phyloP scores from a whole-genome alignment of 2,888 invertebrate species.

The Lasioglossum pauxillum region DNA sequence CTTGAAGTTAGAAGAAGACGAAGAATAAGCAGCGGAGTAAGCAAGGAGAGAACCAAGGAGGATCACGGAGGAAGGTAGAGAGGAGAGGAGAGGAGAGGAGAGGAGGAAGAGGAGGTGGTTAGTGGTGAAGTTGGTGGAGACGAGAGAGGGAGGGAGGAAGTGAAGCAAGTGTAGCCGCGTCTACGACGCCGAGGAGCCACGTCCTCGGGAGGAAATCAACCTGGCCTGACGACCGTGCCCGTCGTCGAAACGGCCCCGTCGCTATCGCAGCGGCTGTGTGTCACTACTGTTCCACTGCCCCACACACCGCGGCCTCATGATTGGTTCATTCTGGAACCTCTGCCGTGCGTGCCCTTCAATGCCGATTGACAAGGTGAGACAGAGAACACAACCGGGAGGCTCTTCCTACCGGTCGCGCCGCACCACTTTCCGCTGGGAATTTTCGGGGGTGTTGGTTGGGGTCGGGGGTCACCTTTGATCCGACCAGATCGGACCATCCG shows the following conservation, averaged over 20 bases:
- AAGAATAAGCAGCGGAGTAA: neutral
- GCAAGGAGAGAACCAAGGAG: neutral
- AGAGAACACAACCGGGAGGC: neutral
- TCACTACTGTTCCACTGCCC: constrained; percentile 82
- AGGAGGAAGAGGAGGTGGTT: constrained; percentile 25
- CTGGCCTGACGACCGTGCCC: constrained; percentile 65
- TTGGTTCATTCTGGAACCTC: constrained; percentile 98
- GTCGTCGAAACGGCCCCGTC: constrained; percentile 74
- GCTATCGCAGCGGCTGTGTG: constrained; percentile 75
- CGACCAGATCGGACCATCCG: neutral
- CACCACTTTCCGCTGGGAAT: neutral
- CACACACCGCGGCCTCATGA: constrained; percentile 89
- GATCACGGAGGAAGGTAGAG: constrained; percentile 6
- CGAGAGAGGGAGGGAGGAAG: constrained; percentile 24
- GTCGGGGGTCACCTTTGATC: neutral
- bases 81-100: constrained; percentile 26
- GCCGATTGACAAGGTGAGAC: constrained; percentile 96
- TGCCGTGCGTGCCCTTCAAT: constrained; percentile 98
- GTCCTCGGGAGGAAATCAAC: constrained; percentile 64
- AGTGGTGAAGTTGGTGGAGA: constrained; percentile 21
- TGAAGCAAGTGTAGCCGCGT: constrained; percentile 56
- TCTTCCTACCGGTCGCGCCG: neutral
- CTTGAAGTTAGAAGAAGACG: constrained; percentile 41
- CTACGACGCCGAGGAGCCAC: constrained; percentile 56
- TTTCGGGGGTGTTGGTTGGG: neutral